phyloP scores from a whole-genome alignment of 2,888 invertebrate species.

The Halocaridina rubra region DNA sequence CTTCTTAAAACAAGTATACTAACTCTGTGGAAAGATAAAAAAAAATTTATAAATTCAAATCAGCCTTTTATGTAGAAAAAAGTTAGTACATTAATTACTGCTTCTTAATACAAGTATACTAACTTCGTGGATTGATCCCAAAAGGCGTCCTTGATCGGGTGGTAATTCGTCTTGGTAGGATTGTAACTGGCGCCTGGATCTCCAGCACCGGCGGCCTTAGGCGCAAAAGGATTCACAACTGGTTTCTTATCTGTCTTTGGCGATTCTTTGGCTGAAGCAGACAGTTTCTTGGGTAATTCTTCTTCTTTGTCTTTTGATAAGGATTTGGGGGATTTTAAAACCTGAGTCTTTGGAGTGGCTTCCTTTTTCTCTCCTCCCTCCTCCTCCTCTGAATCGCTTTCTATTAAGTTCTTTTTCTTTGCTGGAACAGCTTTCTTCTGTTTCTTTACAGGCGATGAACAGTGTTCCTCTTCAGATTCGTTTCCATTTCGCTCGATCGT shows the following conservation, averaged over 20 bases:
- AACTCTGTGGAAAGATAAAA: too few species aligned
- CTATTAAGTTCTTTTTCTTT: background rate
- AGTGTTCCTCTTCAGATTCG: slow-evolving; percentile 63
- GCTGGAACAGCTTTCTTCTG: slow-evolving; percentile 33
- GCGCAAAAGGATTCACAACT: slow-evolving; percentile 35
- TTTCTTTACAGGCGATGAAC: slow-evolving; percentile 53
- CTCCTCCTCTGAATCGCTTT: slow-evolving; percentile 21
- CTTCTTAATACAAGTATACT: too few species aligned
- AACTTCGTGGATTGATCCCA: too few species aligned
- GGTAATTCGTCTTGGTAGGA: slow-evolving; percentile 79
- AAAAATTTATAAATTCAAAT: too few species aligned
- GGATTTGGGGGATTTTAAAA: background rate
- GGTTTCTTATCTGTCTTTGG: background rate
- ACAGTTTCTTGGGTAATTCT: background rate
- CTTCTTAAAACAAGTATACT: too few species aligned
- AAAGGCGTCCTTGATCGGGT: slow-evolving; percentile 85
- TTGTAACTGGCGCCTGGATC: slow-evolving; percentile 72
- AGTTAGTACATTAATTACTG: too few species aligned
- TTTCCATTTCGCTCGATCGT: slow-evolving; percentile 58
- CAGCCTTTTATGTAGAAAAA: too few species aligned
- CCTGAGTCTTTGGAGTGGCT: too few species aligned
- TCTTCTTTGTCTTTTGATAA: background rate
- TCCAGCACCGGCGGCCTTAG: slow-evolving; percentile 7
- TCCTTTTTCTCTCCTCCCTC: background rate
- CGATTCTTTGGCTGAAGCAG: background rate